These are phyloP conservation scores for Champsocephalus gunnari DNA, from an alignment of 2,797 vertebrate species.

Conservation along the genomic window DNA sequence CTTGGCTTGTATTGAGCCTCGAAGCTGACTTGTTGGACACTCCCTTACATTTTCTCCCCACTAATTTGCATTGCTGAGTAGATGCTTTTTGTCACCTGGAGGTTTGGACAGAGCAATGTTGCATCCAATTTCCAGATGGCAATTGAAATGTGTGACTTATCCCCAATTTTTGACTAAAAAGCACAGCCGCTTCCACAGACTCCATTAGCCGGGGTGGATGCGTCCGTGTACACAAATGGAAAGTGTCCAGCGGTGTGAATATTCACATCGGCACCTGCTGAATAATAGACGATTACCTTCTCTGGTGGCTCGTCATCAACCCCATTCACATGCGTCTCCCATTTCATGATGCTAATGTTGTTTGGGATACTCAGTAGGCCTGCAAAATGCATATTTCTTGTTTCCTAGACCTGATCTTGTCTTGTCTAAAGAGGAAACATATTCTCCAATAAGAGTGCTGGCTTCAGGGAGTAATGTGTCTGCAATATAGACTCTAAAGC, in stretches of 20 bases:
- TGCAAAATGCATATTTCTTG: constrained; percentile 74
- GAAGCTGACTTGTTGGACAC: constrained; percentile 57
- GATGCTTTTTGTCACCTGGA: constrained; percentile 74
- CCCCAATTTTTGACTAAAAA: constrained; percentile 51
- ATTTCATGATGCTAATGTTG: constrained; percentile 65
- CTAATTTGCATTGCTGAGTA: constrained; percentile 75
- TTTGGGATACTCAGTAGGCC: constrained; percentile 46
- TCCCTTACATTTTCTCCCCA: constrained; percentile 49
- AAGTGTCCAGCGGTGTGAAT: constrained; percentile 77
- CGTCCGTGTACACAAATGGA: constrained; percentile 53
- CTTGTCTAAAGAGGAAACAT: constrained; percentile 60
- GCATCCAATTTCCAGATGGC: constrained; percentile 73
- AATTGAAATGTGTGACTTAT: constrained; percentile 68
- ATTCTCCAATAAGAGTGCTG: constrained; percentile 50
- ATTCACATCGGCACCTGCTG: constrained; percentile 80
- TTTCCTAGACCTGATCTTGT: constrained; percentile 54
- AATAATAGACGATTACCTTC: constrained; percentile 79
- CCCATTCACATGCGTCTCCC: constrained; percentile 46
- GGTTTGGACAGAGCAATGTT: constrained; percentile 60
- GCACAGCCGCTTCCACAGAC: constrained; percentile 48
- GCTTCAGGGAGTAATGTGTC: constrained; percentile 65
- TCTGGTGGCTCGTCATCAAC: constrained; percentile 64
- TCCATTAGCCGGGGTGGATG: constrained; percentile 65
- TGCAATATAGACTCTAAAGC: constrained; percentile 59
- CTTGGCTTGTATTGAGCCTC: constrained; percentile 53